These are phyloP conservation scores for Chymomyza fuscimana DNA, from an alignment of 2,888 invertebrate species.

Conservation along the genomic window DNA sequence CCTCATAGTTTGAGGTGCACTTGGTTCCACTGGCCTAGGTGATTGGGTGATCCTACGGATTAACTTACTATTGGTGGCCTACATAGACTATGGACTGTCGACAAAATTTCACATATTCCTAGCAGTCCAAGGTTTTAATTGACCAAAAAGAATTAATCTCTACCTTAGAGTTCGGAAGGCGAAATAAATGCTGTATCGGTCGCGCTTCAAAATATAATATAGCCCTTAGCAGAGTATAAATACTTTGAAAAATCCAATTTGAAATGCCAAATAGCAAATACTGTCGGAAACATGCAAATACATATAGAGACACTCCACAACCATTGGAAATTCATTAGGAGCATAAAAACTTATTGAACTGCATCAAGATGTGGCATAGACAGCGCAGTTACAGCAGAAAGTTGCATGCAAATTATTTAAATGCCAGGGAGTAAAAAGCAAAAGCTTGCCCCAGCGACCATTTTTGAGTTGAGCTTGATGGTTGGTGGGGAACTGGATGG, in stretches of 20 bases:
- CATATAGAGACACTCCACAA: neutral
- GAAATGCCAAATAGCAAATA: constrained; percentile 43
- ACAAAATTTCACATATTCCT: too few relatives aligned
- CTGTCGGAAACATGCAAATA: constrained; percentile 41
- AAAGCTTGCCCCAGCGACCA: constrained; percentile 33
- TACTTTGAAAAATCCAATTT: constrained; percentile 63
- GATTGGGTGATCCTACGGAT: too few relatives aligned
- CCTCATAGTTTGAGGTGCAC: too few relatives aligned
- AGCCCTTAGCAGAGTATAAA: neutral
- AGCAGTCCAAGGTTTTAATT: too few relatives aligned
- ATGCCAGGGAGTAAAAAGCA: constrained; percentile 39
- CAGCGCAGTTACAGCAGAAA: constrained; percentile 25
- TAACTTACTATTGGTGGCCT: too few relatives aligned
- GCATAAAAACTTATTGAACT: constrained; percentile 74
- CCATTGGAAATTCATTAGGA: constrained; percentile 64
- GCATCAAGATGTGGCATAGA: constrained; percentile 38
- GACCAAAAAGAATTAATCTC: too few relatives aligned
- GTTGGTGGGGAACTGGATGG: neutral
- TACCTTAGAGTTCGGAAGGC: too few relatives aligned
- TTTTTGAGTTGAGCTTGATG: constrained; percentile 21
- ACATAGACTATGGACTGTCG: too few relatives aligned
- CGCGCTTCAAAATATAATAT: too few relatives aligned
- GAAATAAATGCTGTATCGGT: too few relatives aligned
- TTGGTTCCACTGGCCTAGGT: too few relatives aligned
- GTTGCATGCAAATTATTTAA: constrained; percentile 65